phyloP scores from a whole-genome alignment of 2,888 invertebrate genomes.

The Gasteruption jaculator region DNA sequence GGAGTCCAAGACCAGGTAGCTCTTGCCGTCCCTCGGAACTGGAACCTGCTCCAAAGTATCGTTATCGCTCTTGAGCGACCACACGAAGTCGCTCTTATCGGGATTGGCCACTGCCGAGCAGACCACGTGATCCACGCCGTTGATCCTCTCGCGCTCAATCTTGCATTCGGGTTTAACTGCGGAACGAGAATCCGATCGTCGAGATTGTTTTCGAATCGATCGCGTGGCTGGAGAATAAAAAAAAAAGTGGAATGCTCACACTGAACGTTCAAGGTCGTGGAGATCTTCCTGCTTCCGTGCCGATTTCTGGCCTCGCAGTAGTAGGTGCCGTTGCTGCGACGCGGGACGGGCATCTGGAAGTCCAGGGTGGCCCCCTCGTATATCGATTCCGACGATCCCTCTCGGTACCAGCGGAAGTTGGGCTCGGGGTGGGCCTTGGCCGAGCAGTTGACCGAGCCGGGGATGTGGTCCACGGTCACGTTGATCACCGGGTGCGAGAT shows the following conservation, averaged over 20 bases:
- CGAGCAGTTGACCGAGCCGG: constrained; percentile 57
- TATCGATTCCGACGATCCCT: constrained; percentile 54
- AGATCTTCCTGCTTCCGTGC: constrained; percentile 69
- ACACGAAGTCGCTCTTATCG: constrained; percentile 69
- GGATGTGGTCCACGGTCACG: constrained; percentile 57
- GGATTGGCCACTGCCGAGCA: constrained; percentile 84
- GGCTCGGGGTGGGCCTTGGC: constrained; percentile 69
- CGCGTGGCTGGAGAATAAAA: constrained; percentile 7
- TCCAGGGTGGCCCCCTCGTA: constrained; percentile 56
- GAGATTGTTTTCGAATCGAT: no score
- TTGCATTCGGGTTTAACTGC: constrained; percentile 81
- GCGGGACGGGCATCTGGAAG: constrained; percentile 63
- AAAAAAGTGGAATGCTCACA: constrained; percentile 59
- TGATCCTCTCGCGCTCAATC: constrained; percentile 67
- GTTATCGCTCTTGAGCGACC: constrained; percentile 82
- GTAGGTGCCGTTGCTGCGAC: constrained; percentile 73
- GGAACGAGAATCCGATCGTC: constrained; percentile 32
- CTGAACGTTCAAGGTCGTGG: constrained; percentile 73
- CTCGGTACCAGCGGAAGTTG: constrained; percentile 68
- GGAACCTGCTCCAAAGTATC: constrained; percentile 66
- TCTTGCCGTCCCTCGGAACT: constrained; percentile 55
- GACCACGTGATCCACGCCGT: constrained; percentile 72
- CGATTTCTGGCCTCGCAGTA: constrained; percentile 75
- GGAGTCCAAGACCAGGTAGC: constrained; percentile 63
- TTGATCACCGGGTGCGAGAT: constrained; percentile 59